These are phyloP conservation scores for Xiphophorus birchmanni DNA, from an alignment of 2,797 vertebrate genomes.

Conservation along the genomic window DNA sequence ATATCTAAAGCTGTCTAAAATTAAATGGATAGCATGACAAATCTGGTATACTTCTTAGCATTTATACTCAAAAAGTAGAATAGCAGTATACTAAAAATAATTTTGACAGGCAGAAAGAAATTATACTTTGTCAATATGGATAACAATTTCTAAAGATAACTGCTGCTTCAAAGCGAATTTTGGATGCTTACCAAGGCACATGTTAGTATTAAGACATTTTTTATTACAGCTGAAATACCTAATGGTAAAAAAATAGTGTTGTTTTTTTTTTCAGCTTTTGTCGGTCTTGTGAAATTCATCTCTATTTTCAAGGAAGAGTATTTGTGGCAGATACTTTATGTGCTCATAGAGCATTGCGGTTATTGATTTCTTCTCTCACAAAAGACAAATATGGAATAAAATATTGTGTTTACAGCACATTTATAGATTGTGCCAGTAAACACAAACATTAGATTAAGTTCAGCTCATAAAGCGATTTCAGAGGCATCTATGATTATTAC, in stretches of 20 bases:
- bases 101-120: not conserved
- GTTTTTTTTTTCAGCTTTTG: not conserved
- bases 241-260: not conserved
- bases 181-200: not conserved
- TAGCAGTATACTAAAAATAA: not conserved
- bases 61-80: not conserved
- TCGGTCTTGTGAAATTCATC: not conserved
- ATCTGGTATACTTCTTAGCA: not conserved
- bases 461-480: not conserved
- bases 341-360: not conserved
- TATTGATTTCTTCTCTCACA: slow-evolving; percentile 6
- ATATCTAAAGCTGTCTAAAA: not conserved
- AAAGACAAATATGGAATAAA: not conserved
- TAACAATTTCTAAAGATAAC: not conserved
- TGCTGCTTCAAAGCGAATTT: not conserved
- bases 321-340: not conserved
- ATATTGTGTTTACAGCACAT: not conserved
- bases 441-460: not conserved
- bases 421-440: not conserved
- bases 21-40: not conserved
- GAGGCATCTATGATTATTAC: not conserved
- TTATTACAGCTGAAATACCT: not conserved
- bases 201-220: not conserved
- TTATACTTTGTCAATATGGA: not conserved
- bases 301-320: not conserved